Percentiles rank a stretch among this genome's conserved stretches.
Conservation (phyloP, 2,797 vertebrate genomes). For the Rhincodon typus region DNA sequence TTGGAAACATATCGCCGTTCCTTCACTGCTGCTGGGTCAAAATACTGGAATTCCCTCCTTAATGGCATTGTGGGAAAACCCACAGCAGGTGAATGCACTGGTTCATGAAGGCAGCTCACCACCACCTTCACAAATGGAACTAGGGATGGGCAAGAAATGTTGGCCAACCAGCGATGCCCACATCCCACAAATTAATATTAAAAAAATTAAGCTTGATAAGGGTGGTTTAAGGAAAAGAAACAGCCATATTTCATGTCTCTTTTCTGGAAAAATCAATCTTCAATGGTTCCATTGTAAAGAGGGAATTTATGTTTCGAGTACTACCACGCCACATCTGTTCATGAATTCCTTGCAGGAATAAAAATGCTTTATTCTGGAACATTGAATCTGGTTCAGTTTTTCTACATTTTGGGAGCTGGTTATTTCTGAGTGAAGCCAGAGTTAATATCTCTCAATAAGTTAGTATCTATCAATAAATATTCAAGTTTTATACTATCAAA, state of each 20-base stretch:
- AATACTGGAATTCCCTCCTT: too few relatives aligned
- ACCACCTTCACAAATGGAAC: too few relatives aligned
- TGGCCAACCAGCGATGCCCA: too few relatives aligned
- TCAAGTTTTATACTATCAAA: too few relatives aligned
- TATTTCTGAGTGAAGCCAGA: neutral
- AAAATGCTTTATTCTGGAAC: neutral
- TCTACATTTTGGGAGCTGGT: neutral
- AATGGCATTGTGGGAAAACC: too few relatives aligned
- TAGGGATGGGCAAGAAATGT: too few relatives aligned
- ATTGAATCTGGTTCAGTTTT: neutral
- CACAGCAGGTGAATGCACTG: too few relatives aligned
- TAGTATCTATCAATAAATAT: neutral
- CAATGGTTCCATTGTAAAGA: neutral
- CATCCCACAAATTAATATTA: too few relatives aligned
- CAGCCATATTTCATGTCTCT: neutral
- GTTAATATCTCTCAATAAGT: neutral
- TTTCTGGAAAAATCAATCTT: neutral
- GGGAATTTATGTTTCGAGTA: neutral
- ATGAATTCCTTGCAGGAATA: conserved; percentile 4
- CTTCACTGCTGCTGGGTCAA: too few relatives aligned
- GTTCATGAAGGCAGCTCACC: too few relatives aligned
- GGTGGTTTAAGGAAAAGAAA: conserved; percentile 6
- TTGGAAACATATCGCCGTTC: too few relatives aligned
- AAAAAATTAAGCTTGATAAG: neutral
- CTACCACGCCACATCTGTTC: neutral